Conservation (phyloP, 2,888 invertebrate genomes). For the Cordilura impudica region DNA sequence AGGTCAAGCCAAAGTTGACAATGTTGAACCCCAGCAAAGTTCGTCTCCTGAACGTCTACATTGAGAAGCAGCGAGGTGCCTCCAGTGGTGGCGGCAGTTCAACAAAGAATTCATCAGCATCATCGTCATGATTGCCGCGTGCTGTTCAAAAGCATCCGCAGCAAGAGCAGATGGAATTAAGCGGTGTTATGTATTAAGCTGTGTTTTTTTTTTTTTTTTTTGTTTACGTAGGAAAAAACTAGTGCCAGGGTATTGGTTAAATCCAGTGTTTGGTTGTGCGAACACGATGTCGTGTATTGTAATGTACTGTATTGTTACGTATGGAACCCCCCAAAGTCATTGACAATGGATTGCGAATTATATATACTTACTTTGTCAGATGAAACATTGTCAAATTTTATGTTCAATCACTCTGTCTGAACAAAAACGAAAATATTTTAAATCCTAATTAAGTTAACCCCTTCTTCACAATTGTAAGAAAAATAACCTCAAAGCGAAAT, state of each 20-base stretch:
- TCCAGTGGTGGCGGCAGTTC: conserved; percentile 71
- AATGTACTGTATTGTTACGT: not conserved
- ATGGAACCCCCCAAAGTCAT: not conserved
- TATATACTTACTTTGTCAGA: not conserved
- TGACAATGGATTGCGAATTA: not conserved
- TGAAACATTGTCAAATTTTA: not conserved
- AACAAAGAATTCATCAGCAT: conserved; percentile 74
- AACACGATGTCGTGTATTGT: conserved; percentile 20
- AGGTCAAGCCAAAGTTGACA: conserved; percentile 88
- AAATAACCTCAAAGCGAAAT: not conserved
- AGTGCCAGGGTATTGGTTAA: conserved; percentile 11
- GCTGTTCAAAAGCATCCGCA: conserved; percentile 26
- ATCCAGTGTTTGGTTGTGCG: conserved; percentile 39
- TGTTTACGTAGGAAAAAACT: conserved; percentile 18
- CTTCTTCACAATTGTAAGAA: conserved; percentile 1
- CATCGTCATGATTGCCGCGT: conserved; percentile 73
- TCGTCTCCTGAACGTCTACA: conserved; percentile 73
- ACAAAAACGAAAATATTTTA: not conserved
- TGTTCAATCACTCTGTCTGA: not conserved
- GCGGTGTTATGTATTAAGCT: conserved; percentile 50
- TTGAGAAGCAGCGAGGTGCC: conserved; percentile 71
- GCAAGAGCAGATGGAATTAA: conserved; percentile 31
- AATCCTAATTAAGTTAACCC: conserved; percentile 3
- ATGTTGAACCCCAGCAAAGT: conserved; percentile 91
- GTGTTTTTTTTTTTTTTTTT: too few species aligned